Evolutionary conservation across 2,888 invertebrate genomes (phyloP).

Genomic region (Archips xylosteana): DNA sequence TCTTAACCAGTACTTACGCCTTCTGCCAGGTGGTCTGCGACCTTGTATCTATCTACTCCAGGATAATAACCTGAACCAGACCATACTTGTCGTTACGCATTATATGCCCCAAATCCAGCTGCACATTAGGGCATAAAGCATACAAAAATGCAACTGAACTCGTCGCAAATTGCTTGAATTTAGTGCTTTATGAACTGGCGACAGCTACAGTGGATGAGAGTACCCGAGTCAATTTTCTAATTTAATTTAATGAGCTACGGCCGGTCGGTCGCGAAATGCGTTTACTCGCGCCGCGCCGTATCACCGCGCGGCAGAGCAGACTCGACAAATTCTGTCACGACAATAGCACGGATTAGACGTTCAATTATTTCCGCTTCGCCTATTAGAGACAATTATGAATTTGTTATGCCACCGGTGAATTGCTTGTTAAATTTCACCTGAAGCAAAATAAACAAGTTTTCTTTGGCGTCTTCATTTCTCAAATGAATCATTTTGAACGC

Average conservation of each 20-base stretch:
- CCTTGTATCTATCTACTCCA: too few relatives aligned
- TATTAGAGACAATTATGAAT: constrained; percentile 15
- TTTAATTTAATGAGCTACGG: constrained; percentile 23
- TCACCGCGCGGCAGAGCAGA: constrained; percentile 4
- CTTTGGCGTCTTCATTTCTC: background rate
- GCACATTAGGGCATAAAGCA: background rate
- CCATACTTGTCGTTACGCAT: too few relatives aligned
- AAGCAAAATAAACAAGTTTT: background rate
- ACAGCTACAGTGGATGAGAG: constrained; percentile 10
- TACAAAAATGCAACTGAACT: background rate
- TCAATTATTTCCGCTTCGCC: constrained; percentile 20
- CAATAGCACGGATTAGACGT: constrained; percentile 28
- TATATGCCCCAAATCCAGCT: too few relatives aligned
- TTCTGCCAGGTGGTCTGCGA: too few relatives aligned
- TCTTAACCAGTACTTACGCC: too few relatives aligned
- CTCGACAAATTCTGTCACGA: constrained; percentile 13
- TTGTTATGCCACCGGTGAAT: background rate
- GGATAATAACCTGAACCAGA: too few relatives aligned
- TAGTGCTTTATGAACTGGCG: constrained; percentile 6
- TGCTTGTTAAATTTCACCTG: background rate
- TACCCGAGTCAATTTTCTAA: constrained; percentile 25
- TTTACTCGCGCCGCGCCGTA: constrained; percentile 5
- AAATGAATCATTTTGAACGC: too few relatives aligned
- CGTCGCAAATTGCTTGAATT: constrained; percentile 6
- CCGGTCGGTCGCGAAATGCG: constrained; percentile 16